Base-by-base conservation (phyloP, 2,113 vertebrate species). In the Brachypteracias leptosomus region DNA sequence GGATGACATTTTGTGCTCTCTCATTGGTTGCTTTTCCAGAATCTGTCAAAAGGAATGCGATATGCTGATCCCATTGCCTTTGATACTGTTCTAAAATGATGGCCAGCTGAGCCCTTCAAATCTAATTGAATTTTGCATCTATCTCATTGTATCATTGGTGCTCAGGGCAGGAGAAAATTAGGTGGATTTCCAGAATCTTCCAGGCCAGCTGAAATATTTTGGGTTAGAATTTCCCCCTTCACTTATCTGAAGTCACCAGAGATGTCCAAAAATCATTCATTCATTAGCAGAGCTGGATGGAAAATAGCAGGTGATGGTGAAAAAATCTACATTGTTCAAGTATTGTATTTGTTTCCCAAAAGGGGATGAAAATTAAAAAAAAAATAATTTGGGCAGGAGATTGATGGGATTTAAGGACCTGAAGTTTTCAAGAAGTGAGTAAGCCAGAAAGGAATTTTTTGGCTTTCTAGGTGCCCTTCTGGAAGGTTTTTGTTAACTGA, bases 101-200 rank as follows among this genome's bases (percentile, higher is more conserved):
- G 92, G 82, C 94, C 83, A 95, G 93, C 91, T 96, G 95, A 96
- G 94, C 80, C 83, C 65, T 95, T 95, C 91, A 89, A 85, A 88
- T 77, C 35, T 97, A 92, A 92, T 90, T 92, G 86, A 96, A 92
- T 95, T 93, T 94, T 95, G 73, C 83, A 95, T 96, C 92, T 72
- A 94, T 95, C 90, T 95, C 75, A 86, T 70, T 92, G 79, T 88
- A 59, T 10, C 35, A 59, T 33, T 83, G 79, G 47, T 80, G 52
- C 52, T 84, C 35, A 89, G 76, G 68, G 51, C 61, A 84, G 52
- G 24, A 95, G 28, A 25, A 75, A 87, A 92, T 96, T 90, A 86
- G 47, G 42, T 40, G 38, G 33, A 87, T 93, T 90, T 57, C 47
- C 77, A 85, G 86, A 93, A 85, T 59, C 72, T 84, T 92, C 52